These are phyloP conservation scores for Notiomystis cincta DNA, from an alignment of 2,113 vertebrate genomes.

Conservation along the genomic window DNA sequence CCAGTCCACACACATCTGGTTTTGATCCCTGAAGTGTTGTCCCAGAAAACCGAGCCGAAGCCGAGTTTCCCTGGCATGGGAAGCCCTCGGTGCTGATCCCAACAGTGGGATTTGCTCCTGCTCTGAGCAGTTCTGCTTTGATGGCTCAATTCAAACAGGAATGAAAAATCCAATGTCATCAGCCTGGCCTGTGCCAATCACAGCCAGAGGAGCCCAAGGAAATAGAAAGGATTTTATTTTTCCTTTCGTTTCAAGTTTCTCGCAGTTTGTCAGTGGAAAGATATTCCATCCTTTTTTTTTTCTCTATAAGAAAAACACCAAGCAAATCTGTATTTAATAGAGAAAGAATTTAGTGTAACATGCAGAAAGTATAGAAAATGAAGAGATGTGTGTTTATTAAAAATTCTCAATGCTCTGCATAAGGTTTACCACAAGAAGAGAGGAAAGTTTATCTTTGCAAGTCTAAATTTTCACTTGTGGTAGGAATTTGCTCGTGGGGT, in stretches of 20 bases:
- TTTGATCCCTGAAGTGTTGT: neutral
- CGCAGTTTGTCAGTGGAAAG: constrained; percentile 18
- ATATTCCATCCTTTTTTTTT: neutral
- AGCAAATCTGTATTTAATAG: constrained; percentile 53
- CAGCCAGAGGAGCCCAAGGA: neutral
- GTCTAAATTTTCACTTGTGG: constrained; percentile 6
- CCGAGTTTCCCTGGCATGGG: neutral
- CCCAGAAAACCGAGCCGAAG: neutral
- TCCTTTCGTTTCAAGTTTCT: neutral
- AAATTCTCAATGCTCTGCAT: constrained; percentile 17
- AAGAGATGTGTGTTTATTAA: constrained; percentile 3
- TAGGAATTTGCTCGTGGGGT: neutral
- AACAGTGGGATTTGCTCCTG: neutral
- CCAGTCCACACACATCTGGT: neutral
- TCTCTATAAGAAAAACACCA: neutral
- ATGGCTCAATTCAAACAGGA: neutral
- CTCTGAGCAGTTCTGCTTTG: neutral
- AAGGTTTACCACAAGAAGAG: constrained; percentile 14
- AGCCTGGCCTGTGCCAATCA: neutral
- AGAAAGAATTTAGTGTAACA: neutral
- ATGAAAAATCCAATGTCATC: neutral
- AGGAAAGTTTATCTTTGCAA: constrained; percentile 21
- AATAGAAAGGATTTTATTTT: neutral
- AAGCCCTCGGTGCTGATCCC: neutral
- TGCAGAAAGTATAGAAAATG: neutral